These are phyloP conservation scores for Clarias fuscus DNA, from an alignment of 2,797 vertebrate species.

Conservation along the genomic window DNA sequence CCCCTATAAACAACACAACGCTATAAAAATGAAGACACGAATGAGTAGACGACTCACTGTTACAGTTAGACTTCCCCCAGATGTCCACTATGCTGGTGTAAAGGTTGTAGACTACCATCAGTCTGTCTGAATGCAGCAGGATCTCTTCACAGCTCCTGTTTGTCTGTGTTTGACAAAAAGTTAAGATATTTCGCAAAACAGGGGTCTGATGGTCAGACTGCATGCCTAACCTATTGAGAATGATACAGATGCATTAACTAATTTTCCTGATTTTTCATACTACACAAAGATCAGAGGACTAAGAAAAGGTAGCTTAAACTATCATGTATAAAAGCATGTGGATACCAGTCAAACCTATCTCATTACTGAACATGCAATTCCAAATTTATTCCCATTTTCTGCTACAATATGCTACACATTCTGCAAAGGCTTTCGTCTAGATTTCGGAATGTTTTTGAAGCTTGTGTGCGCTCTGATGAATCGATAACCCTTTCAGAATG, in stretches of 20 bases:
- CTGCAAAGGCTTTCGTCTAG: no score
- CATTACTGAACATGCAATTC: no score
- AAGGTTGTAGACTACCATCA: slow-evolving; percentile 84
- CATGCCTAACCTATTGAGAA: background rate
- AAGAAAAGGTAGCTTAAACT: no score
- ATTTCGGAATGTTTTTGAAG: background rate
- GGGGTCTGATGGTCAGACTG: background rate
- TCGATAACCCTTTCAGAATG: background rate
- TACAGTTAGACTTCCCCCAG: slow-evolving; percentile 80
- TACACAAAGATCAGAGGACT: background rate
- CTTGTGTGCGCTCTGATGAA: background rate
- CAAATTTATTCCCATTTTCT: no score
- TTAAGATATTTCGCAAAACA: background rate
- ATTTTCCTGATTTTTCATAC: background rate
- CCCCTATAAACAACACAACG: background rate
- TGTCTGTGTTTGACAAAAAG: slow-evolving; percentile 66
- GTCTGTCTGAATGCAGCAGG: slow-evolving; percentile 86
- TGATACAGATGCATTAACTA: background rate
- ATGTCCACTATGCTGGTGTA: slow-evolving; percentile 75
- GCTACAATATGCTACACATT: no score
- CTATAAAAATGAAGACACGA: background rate
- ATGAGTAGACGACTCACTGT: slow-evolving; percentile 72
- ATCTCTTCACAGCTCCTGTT: slow-evolving; percentile 82
- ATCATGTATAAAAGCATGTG: no score
- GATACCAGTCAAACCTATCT: no score